A percentile compares a stretch with the other conserved stretches of the same genome.
Conservation (phyloP, 2,888 invertebrate genomes). For the Agonopterix heracliana region DNA sequence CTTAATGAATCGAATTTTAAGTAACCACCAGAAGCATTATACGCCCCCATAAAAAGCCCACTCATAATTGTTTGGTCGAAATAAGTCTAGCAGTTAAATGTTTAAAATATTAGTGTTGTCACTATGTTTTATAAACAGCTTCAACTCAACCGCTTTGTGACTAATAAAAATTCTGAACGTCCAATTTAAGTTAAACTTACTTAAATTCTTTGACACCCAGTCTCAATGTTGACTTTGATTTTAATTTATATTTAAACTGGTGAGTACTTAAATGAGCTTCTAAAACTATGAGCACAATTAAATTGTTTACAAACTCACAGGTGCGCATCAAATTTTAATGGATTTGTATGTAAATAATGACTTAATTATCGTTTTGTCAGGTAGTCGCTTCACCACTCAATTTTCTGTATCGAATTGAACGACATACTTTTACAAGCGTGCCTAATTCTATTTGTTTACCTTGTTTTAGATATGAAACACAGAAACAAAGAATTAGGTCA, state of each 20-base stretch:
- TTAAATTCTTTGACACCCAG: slow-evolving; percentile 19
- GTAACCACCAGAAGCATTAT: slow-evolving; percentile 30
- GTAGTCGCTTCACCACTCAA: background rate
- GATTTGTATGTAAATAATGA: background rate
- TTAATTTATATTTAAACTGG: background rate
- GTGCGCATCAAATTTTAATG: background rate
- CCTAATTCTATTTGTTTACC: background rate
- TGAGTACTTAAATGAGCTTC: background rate
- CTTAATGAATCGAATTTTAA: slow-evolving; percentile 33
- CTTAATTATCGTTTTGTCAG: background rate
- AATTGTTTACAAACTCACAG: background rate
- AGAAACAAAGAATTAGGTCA: background rate
- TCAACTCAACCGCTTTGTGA: slow-evolving; percentile 23
- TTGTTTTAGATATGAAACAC: background rate
- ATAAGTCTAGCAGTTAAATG: slow-evolving; percentile 42
- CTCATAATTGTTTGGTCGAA: slow-evolving; percentile 32
- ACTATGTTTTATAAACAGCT: slow-evolving; percentile 30
- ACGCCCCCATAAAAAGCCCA: slow-evolving; percentile 49
- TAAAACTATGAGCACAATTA: no score
- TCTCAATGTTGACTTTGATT: background rate
- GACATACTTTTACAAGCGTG: background rate
- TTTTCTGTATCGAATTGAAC: background rate
- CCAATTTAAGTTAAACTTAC: slow-evolving; percentile 31
- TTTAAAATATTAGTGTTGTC: slow-evolving; percentile 49
- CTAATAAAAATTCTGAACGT: slow-evolving; percentile 39